These are phyloP conservation scores for Pocillopora damicornis DNA, from an alignment of 64 coral and sea anemone species.

Conservation along the genomic window DNA sequence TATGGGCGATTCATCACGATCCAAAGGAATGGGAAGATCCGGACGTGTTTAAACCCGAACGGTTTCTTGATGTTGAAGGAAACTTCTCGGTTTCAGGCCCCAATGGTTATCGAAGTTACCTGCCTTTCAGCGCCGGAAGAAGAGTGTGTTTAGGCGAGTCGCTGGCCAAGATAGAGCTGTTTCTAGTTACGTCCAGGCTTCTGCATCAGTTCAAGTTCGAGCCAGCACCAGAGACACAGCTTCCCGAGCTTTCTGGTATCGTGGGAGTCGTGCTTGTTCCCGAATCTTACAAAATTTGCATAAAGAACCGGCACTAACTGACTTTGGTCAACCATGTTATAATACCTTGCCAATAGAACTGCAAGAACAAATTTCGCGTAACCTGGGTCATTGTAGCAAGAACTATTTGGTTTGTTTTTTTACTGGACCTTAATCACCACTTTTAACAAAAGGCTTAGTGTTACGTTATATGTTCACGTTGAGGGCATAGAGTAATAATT, in stretches of 20 bases:
- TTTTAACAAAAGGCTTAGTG: no score
- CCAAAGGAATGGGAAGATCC: conserved; percentile 53
- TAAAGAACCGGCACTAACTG: not conserved
- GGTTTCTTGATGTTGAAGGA: conserved; percentile 46
- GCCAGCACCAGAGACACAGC: conserved; percentile 2
- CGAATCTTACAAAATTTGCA: not conserved
- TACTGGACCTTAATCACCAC: no score
- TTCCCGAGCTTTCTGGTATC: conserved; percentile 45
- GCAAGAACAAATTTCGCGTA: no score
- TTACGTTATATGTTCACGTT: no score
- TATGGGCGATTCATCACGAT: conserved; percentile 68
- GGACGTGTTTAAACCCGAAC: conserved; percentile 21
- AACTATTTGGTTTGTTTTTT: no score
- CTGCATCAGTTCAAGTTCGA: conserved; percentile 61
- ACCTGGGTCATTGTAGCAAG: no score
- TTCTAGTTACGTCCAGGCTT: conserved; percentile 32
- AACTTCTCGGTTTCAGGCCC: conserved; percentile 28
- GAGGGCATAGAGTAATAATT: no score
- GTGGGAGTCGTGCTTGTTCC: conserved; percentile 29
- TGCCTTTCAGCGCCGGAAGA: conserved; percentile 52
- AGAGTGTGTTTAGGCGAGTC: conserved; percentile 54
- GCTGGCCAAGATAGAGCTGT: conserved; percentile 51
- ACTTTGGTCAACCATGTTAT: not conserved
- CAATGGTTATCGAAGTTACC: conserved; percentile 28
- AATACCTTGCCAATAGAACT: not conserved